Conservation (phyloP, 2,888 invertebrate species). For the Tenthredo amoena region DNA sequence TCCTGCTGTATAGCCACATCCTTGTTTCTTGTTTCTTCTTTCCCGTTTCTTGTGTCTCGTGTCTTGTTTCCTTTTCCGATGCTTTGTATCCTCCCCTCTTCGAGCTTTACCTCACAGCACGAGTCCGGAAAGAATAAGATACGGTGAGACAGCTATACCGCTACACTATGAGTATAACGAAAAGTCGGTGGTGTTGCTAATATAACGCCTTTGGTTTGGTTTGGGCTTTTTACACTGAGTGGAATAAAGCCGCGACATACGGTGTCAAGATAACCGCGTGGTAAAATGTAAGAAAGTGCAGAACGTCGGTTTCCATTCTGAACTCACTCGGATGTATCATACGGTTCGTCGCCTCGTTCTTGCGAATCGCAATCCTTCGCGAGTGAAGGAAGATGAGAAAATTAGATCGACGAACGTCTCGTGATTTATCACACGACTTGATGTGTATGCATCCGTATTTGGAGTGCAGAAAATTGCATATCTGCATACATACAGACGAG, state of each 20-base stretch:
- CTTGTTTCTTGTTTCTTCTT: background rate
- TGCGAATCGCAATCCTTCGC: background rate
- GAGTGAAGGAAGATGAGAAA: background rate
- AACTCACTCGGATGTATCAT: background rate
- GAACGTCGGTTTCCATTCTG: slow-evolving; percentile 10
- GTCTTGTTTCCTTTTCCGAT: background rate
- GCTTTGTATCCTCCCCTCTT: slow-evolving; percentile 11
- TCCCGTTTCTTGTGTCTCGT: background rate
- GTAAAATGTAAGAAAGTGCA: slow-evolving; percentile 7
- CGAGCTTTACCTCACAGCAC: background rate
- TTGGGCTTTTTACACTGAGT: background rate
- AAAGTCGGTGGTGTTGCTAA: slow-evolving; percentile 37
- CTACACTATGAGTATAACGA: background rate
- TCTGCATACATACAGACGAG: background rate
- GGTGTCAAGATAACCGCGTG: slow-evolving; percentile 15
- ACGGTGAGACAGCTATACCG: background rate
- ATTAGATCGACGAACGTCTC: background rate
- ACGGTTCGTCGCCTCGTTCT: background rate
- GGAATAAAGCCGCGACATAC: slow-evolving; percentile 37
- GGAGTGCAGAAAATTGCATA: background rate
- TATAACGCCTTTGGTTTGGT: slow-evolving; percentile 10
- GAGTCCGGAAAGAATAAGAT: slow-evolving; percentile 34
- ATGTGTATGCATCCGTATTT: background rate
- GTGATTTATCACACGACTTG: background rate
- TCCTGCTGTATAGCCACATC: background rate